A percentile compares a stretch with the other conserved stretches of the same genome.
Conservation (phyloP, 2,113 vertebrate species). For the Fulica atra region DNA sequence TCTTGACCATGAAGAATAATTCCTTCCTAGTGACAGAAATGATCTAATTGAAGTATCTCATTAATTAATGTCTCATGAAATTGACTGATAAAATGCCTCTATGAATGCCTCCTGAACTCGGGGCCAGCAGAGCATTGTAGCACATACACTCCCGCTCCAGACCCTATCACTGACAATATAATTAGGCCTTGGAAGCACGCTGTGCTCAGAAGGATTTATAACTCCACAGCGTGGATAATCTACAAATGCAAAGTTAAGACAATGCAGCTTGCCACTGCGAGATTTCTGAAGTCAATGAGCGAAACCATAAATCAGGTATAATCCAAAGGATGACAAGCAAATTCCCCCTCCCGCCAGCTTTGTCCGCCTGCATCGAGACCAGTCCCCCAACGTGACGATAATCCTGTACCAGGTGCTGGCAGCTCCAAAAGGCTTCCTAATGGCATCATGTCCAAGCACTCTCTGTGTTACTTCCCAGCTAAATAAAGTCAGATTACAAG, state of each 20-base stretch:
- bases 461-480: not conserved
- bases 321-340: not conserved
- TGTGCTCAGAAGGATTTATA: conserved; percentile 67
- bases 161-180: conserved; percentile 59
- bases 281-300: conserved; percentile 25
- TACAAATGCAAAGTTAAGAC: conserved; percentile 57
- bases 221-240: conserved; percentile 48
- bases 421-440: not conserved
- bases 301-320: not conserved
- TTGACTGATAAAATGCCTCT: conserved; percentile 73
- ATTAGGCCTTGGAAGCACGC: conserved; percentile 52
- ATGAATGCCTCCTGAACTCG: conserved; percentile 67
- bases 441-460: rapidly evolving
- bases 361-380: not conserved
- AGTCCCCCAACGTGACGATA: not conserved
- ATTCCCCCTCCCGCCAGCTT: not conserved
- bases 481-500: not conserved
- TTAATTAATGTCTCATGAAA: conserved; percentile 80
- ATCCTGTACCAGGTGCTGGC: not conserved
- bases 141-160: conserved; percentile 41
- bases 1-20: conserved; percentile 78
- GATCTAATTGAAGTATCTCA: conserved; percentile 80
- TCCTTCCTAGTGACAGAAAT: conserved; percentile 76
- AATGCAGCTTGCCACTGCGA: not conserved
- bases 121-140: conserved; percentile 44